phyloP scores from a whole-genome alignment of 2,113 vertebrate genomes.

The Patagioenas fasciata region DNA sequence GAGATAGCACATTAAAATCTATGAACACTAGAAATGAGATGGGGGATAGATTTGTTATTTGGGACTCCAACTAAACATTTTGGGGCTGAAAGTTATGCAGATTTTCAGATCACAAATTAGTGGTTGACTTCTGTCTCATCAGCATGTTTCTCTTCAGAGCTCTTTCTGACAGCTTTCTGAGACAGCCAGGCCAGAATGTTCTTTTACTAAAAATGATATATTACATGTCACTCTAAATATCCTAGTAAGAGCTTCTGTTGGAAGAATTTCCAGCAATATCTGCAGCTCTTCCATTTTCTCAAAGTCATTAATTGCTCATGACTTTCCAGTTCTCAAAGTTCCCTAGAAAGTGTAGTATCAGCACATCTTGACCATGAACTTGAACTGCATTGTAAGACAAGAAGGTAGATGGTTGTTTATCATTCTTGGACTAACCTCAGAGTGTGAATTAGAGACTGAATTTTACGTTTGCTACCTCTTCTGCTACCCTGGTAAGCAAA shows the following conservation, averaged over 20 bases:
- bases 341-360: conserved; percentile 46
- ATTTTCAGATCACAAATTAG: background rate
- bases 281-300: conserved; percentile 30
- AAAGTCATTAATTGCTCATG: conserved; percentile 43
- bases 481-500: background rate
- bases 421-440: background rate
- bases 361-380: conserved; percentile 39
- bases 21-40: background rate
- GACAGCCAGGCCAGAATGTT: background rate
- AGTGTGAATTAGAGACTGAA: background rate
- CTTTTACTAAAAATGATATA: conserved; percentile 48
- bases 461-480: background rate
- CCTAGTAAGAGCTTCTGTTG: conserved; percentile 25
- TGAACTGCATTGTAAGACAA: background rate
- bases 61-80: background rate
- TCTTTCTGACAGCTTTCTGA: background rate
- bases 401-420: background rate
- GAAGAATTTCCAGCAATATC: conserved; percentile 59
- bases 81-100: background rate
- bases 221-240: conserved; percentile 30
- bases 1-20: background rate
- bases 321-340: conserved; percentile 10
- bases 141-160: background rate
- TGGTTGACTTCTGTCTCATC: background rate
- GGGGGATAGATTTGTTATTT: background rate